Percentiles rank a stretch among this genome's conserved stretches.
Evolutionary conservation across 2,113 vertebrate species (phyloP).

Genomic region (Oncorhynchus kisutch): DNA sequence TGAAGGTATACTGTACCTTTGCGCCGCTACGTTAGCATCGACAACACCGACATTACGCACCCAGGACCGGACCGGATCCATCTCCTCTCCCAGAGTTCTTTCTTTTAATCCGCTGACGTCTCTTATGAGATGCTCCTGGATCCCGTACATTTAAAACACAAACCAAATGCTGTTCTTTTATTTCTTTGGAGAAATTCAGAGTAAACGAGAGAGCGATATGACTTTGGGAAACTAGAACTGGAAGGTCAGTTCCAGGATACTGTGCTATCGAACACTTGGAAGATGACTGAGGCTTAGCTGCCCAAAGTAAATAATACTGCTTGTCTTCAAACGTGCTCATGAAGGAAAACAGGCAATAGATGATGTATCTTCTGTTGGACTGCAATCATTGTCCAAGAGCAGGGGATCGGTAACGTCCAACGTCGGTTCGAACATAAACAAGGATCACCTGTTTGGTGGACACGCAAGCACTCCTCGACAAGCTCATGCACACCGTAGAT

Average conservation of each 20-base stretch:
- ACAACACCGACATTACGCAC: constrained; percentile 92
- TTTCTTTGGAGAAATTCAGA: background rate
- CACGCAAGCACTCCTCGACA: constrained; percentile 51
- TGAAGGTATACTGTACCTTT: constrained; percentile 80
- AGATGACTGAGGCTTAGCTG: constrained; percentile 25
- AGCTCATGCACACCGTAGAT: constrained; percentile 25
- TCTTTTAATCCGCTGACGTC: constrained; percentile 89
- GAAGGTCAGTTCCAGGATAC: constrained; percentile 39
- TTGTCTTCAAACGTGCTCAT: background rate
- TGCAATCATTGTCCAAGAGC: constrained; percentile 72
- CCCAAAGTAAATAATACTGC: background rate
- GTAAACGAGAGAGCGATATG: constrained; percentile 23
- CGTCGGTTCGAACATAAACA: constrained; percentile 35
- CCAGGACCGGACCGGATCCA: constrained; percentile 93
- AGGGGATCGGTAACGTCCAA: constrained; percentile 26
- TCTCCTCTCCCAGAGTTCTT: constrained; percentile 86
- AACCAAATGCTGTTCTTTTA: constrained; percentile 20
- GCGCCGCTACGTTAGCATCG: constrained; percentile 94
- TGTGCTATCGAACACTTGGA: constrained; percentile 26
- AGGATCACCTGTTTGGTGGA: constrained; percentile 70
- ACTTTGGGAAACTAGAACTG: constrained; percentile 37
- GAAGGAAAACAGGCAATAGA: constrained; percentile 1
- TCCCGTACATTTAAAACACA: constrained; percentile 92
- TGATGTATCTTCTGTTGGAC: constrained; percentile 57
- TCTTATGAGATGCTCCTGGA: constrained; percentile 93